Evolutionary conservation across 2,797 vertebrate genomes (phyloP).

Genomic region (Sphaeramia orbicularis): DNA sequence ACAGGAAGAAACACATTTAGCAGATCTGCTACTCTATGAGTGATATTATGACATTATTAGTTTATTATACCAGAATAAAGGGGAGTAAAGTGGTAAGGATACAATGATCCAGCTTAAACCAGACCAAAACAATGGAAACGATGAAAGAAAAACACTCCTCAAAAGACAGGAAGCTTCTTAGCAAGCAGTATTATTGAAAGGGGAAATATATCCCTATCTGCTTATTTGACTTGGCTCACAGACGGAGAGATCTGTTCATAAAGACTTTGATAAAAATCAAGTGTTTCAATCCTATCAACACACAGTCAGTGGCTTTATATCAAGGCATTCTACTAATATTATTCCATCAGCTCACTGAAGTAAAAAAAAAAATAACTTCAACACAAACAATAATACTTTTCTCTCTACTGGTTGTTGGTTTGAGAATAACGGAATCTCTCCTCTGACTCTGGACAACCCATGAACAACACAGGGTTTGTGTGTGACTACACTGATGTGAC

Average conservation of each 20-base stretch:
- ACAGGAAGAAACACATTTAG: constrained; percentile 1
- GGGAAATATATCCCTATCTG: constrained; percentile 68
- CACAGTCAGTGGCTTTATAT: constrained; percentile 13
- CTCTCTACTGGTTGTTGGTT: background rate
- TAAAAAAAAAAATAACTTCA: background rate
- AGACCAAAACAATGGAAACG: constrained; percentile 36
- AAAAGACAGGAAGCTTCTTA: constrained; percentile 57
- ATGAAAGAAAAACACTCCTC: constrained; percentile 25
- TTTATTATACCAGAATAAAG: constrained; percentile 15
- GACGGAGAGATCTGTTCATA: constrained; percentile 53
- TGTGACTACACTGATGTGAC: constrained; percentile 22
- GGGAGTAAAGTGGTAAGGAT: background rate
- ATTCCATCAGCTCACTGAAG: constrained; percentile 13
- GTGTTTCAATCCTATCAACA: constrained; percentile 45
- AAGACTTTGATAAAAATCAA: constrained; percentile 66
- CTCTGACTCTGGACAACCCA: constrained; percentile 39
- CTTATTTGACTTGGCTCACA: constrained; percentile 80
- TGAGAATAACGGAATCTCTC: constrained; percentile 24
- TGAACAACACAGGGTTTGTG: constrained; percentile 31
- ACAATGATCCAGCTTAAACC: constrained; percentile 19
- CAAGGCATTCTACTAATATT: constrained; percentile 12
- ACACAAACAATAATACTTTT: constrained; percentile 5
- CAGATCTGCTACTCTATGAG: too few relatives aligned
- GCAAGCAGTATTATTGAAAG: constrained; percentile 48
- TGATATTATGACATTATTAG: background rate